phyloP scores from a whole-genome alignment of 2,888 invertebrate species.

The Lycophotia porphyrea region DNA sequence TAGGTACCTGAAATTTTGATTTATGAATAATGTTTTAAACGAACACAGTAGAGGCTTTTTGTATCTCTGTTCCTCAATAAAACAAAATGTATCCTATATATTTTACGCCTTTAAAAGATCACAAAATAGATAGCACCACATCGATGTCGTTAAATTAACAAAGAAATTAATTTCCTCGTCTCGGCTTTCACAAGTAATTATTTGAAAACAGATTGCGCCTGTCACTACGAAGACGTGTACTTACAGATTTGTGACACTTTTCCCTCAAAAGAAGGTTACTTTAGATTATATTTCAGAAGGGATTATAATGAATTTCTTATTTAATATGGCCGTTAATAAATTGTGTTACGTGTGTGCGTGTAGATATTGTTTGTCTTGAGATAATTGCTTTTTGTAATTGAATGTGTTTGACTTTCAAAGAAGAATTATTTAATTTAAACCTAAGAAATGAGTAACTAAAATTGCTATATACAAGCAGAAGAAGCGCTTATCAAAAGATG shows the following conservation, averaged over 20 bases:
- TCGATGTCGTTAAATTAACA: constrained; percentile 81
- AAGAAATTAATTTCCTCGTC: constrained; percentile 87
- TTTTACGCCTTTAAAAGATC: constrained; percentile 56
- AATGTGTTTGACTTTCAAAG: background rate
- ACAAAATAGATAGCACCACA: constrained; percentile 68
- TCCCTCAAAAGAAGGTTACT: constrained; percentile 21
- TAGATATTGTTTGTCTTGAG: constrained; percentile 36
- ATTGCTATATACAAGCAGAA: background rate
- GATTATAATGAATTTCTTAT: constrained; percentile 11
- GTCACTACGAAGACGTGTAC: constrained; percentile 79
- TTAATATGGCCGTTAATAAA: constrained; percentile 21
- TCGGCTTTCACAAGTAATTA: constrained; percentile 87
- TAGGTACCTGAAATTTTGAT: constrained; percentile 13
- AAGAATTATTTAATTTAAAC: background rate
- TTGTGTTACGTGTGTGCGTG: background rate
- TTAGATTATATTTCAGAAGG: constrained; percentile 29
- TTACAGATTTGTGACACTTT: constrained; percentile 69
- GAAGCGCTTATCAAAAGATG: background rate
- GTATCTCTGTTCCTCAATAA: background rate
- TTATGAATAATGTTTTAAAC: background rate
- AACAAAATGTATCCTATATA: background rate
- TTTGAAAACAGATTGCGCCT: constrained; percentile 88
- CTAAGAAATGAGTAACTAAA: background rate
- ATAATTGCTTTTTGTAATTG: constrained; percentile 24
- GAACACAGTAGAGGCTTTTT: background rate